Evolutionary conservation across 2,888 invertebrate species (phyloP).

Genomic region (Lithophane semibrunnea): DNA sequence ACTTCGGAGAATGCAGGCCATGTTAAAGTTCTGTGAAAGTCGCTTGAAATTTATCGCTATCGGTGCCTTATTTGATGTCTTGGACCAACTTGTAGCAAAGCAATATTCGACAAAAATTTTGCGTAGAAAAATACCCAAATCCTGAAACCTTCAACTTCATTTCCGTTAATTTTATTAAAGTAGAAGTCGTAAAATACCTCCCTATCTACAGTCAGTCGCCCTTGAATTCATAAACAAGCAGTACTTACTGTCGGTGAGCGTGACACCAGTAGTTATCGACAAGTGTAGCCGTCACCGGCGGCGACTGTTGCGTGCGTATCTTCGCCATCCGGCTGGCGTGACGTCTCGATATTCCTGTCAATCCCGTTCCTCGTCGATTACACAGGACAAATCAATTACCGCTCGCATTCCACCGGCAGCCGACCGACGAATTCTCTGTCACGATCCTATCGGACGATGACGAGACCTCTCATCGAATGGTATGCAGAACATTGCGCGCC

Average conservation of each 20-base stretch:
- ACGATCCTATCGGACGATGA: constrained; percentile 86
- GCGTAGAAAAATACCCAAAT: constrained; percentile 18
- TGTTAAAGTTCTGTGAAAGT: constrained; percentile 54
- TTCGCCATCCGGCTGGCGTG: constrained; percentile 70
- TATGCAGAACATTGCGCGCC: constrained; percentile 82
- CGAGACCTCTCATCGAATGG: constrained; percentile 83
- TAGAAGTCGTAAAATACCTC: background rate
- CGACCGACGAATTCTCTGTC: constrained; percentile 88
- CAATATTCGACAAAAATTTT: background rate
- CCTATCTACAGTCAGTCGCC: background rate
- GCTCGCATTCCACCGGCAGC: constrained; percentile 86
- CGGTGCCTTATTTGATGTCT: constrained; percentile 16
- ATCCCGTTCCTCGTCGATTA: constrained; percentile 85
- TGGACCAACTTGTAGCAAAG: background rate
- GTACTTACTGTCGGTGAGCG: background rate
- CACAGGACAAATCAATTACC: constrained; percentile 90
- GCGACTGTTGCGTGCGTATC: constrained; percentile 54
- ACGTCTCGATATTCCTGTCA: constrained; percentile 86
- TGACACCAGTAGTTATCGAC: constrained; percentile 18
- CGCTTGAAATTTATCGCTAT: constrained; percentile 19
- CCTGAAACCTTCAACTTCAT: background rate
- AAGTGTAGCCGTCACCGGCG: constrained; percentile 26
- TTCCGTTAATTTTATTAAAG: background rate
- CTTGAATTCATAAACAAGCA: constrained; percentile 14
- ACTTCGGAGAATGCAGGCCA: constrained; percentile 34